phyloP scores from a whole-genome alignment of 2,797 vertebrate genomes.

The Pelochelys cantorii region DNA sequence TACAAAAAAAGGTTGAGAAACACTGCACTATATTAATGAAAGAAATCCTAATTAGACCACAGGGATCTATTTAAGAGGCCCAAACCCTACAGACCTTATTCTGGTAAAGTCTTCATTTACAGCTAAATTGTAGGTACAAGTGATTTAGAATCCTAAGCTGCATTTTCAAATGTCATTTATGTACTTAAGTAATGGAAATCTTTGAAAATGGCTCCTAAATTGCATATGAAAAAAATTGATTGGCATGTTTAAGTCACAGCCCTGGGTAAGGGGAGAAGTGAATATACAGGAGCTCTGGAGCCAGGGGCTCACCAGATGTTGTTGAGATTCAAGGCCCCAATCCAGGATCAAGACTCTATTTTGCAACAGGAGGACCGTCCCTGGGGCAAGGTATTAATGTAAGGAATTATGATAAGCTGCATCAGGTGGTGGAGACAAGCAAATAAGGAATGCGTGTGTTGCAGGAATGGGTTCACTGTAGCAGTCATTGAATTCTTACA shows the following conservation, averaged over 20 bases:
- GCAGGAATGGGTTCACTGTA: background rate
- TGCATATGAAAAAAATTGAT: background rate
- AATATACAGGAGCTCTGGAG: background rate
- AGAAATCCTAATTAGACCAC: slow-evolving; percentile 25
- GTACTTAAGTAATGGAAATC: background rate
- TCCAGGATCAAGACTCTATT: background rate
- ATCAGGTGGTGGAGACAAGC: background rate
- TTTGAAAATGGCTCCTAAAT: background rate
- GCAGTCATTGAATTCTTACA: background rate
- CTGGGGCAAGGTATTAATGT: background rate
- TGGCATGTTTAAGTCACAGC: background rate
- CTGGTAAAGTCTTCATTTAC: background rate
- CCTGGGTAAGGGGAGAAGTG: rapidly evolving
- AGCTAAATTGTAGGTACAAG: background rate
- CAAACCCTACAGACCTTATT: background rate
- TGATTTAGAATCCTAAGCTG: background rate
- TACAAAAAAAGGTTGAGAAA: too few species aligned
- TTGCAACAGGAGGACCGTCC: background rate
- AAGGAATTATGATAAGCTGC: background rate
- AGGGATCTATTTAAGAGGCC: background rate
- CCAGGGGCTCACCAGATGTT: background rate
- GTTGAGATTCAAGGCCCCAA: background rate
- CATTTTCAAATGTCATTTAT: background rate
- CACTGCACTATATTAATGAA: background rate
- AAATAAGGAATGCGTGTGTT: background rate